Evolutionary conservation across 2,113 vertebrate genomes (phyloP).

Genomic region (Stomatorhinus ivindoensis): DNA sequence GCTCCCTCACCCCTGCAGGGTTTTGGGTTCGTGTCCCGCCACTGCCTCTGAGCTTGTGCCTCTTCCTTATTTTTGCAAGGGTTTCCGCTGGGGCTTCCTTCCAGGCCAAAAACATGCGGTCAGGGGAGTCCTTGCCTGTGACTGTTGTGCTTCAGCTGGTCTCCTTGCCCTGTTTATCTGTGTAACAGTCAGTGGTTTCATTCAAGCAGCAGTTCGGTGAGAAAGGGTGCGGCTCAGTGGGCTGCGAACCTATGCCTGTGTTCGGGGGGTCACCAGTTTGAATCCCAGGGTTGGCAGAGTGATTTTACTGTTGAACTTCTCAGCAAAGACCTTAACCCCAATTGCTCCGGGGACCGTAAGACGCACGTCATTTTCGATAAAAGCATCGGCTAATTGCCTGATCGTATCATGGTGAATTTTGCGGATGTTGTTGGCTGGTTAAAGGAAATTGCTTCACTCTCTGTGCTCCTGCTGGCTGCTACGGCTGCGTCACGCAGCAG

Average conservation of each 20-base stretch:
- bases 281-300: neutral
- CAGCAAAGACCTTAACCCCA: neutral
- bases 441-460: neutral
- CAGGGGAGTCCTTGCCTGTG: neutral
- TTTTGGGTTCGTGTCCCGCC: neutral
- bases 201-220: constrained; percentile 27
- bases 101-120: neutral
- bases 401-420: neutral
- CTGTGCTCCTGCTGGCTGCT: neutral
- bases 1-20: neutral
- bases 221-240: neutral
- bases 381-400: neutral
- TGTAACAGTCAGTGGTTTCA: neutral
- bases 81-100: neutral
- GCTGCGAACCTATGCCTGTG: neutral
- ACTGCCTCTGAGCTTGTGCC: neutral
- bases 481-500: neutral
- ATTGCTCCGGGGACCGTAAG: neutral
- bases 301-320: neutral
- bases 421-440: neutral
- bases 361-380: neutral
- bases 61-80: neutral
- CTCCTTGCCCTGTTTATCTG: neutral
- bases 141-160: neutral
- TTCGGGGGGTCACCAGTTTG: neutral